Evolutionary conservation across 2,888 invertebrate species (phyloP), one percentile per base, ranked within the genome.

Genomic region (Pyrrhosoma nymphula): DNA sequence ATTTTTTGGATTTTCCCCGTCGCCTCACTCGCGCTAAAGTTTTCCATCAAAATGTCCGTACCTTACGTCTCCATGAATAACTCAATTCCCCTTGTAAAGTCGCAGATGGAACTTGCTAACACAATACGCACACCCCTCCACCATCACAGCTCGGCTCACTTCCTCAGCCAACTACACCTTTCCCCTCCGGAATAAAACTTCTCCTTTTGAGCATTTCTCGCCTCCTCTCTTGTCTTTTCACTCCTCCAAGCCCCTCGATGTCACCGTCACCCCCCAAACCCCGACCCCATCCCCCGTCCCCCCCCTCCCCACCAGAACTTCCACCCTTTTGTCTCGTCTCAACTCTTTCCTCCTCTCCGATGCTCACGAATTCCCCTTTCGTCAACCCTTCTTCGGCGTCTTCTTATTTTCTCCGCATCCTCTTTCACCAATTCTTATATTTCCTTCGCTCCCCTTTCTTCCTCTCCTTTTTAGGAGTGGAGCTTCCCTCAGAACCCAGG

Each of bases 21-120:
- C 69, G 69, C 75, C 55, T 39, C 91, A 47, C 63, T 91, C 30
- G 69, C 93, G 93, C 93, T 39, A 93, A 93, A 93, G 47, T 93
- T 93, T 93, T 93, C 75, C 69, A 69, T 75, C 69, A 93, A 93
- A 93, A 93, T 93, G 69, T 47, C 75, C 69, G 69, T 47, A 47
- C 55, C 93, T 93, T 47, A 93, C 63, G 93, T 75, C 93, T 35
- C 69, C 93, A 93, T 93, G 93, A 93, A 93, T 93, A 93, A 93
- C 93, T 93, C 93, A 93, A 93, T 93, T 91, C 60, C 35, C 47
- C 69, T 69, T 69, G 93, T 93, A 69, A 93, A 93, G 93, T 39
- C 69, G 93, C 93, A 69, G 75, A 93, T 93, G 69, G 93, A 93
- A 93, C 69, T 93, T 93, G 93, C 63, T 93, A 93, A 93, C 93